Evolutionary conservation across 2,888 invertebrate genomes (phyloP).

Genomic region (Loripinus fragilis): DNA sequence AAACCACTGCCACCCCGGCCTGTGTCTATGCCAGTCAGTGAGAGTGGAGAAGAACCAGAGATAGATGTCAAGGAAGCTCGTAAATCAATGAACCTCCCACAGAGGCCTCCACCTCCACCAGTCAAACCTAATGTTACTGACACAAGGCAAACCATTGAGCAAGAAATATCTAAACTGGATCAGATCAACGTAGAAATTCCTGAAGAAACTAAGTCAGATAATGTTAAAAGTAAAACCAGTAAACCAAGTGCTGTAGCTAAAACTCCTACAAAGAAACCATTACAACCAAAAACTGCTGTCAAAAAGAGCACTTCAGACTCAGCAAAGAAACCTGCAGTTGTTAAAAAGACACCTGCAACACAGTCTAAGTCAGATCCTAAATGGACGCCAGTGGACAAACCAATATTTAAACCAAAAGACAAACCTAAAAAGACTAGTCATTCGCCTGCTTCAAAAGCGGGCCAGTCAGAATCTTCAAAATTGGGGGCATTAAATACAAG

Average conservation of each 20-base stretch:
- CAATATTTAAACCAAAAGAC: slow-evolving; percentile 51
- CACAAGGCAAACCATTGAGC: slow-evolving; percentile 45
- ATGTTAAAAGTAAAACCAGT: slow-evolving; percentile 3
- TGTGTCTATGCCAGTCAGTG: slow-evolving; percentile 62
- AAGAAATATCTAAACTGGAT: slow-evolving; percentile 51
- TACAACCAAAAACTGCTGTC: slow-evolving; percentile 26
- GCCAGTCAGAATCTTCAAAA: slow-evolving; percentile 15
- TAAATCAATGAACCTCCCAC: slow-evolving; percentile 61
- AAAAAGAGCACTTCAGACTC: slow-evolving; percentile 48
- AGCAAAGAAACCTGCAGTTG: slow-evolving; percentile 36
- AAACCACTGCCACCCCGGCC: slow-evolving; percentile 62
- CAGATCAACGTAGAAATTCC: slow-evolving; percentile 48
- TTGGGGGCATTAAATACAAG: neutral
- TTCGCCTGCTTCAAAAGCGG: slow-evolving; percentile 1
- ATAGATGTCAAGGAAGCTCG: slow-evolving; percentile 28
- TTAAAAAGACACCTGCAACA: slow-evolving; percentile 38
- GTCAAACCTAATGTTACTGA: neutral
- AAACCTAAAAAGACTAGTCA: slow-evolving; percentile 30
- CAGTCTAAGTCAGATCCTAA: slow-evolving; percentile 45
- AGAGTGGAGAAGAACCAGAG: slow-evolving; percentile 40
- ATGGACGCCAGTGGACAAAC: slow-evolving; percentile 33
- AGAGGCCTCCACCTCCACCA: slow-evolving; percentile 58
- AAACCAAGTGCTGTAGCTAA: slow-evolving; percentile 46
- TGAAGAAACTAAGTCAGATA: slow-evolving; percentile 12
- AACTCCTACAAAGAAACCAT: neutral